Evolutionary conservation across 2,888 invertebrate species (phyloP).

Genomic region (Euplagia quadripunctaria): DNA sequence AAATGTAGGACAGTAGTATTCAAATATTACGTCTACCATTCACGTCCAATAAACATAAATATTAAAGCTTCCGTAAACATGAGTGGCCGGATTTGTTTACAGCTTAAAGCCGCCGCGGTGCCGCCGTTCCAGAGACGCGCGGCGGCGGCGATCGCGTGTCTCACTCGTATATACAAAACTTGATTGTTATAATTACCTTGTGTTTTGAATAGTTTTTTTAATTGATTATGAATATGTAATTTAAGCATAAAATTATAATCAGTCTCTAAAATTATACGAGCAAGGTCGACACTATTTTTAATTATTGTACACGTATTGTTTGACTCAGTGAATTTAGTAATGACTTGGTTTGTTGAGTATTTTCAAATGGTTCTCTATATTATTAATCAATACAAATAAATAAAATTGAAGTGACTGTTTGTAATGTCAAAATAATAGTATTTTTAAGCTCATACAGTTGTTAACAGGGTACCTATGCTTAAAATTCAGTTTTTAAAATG

Average conservation of each 20-base stretch:
- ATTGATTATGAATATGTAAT: background rate
- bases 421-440: too few species aligned
- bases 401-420: too few species aligned
- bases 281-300: background rate
- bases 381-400: too few species aligned
- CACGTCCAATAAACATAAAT: too few species aligned
- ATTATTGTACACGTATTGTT: background rate
- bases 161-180: background rate
- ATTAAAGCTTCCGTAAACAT: too few species aligned
- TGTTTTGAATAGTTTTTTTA: slow-evolving; percentile 2
- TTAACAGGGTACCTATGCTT: too few species aligned
- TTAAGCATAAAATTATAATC: background rate
- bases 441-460: too few species aligned
- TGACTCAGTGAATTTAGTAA: background rate
- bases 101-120: background rate
- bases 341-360: background rate
- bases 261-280: background rate
- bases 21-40: too few species aligned
- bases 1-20: too few species aligned
- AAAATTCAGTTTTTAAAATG: too few species aligned
- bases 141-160: background rate
- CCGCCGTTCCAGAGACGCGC: background rate
- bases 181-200: slow-evolving; percentile 5
- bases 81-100: too few species aligned
- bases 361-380: too few species aligned